Evolutionary conservation across 2,113 vertebrate species (phyloP), one percentile per base, ranked within the genome.

Genomic region (Peromyscus leucopus): DNA sequence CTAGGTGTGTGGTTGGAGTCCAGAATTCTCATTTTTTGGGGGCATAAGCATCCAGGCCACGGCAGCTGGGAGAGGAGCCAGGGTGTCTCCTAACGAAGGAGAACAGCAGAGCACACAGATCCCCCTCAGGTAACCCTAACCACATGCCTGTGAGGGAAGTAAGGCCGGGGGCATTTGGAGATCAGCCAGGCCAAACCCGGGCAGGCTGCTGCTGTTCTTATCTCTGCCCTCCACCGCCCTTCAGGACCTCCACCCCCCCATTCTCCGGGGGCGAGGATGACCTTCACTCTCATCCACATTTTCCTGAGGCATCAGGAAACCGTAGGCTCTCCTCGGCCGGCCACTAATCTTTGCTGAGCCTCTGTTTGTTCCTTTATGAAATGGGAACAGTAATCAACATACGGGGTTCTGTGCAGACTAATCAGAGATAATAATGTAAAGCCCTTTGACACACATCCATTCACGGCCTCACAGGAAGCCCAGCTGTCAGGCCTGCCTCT

Each of bases 401-500:
- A 0, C 5, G 5, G 13, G 63, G 12, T 84, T 39, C 39, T 87
- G 65, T 89, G 21, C 48, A 75, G 79, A 95, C 90, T 93, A 55
- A 93, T 79, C 91, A 1, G 0, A 94, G 91, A 93, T 86, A 75
- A 97, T 87, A n/a, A 71, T 85, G 89, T 57, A 93, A 95, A 96
- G 86, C 46, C 63, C 59, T 33, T 69, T 74, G 87, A 94, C 78
- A 80, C 63, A 24, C 48, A 28, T 6, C 33, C 7, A 0, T 51
- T 85, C 79, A 12, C 0, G 0, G 61, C 39, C 76, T 48, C 76
- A 67, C 76, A 48, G 69, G n/a, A 92, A 90, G 48, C n/a, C 90
- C 93, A 97, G 93, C 96, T 95, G 96, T 72, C 95, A 90, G 96
- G 17, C 89, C 26, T 83, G 74, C 75, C 69, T 91, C 63, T 42